Evolutionary conservation across 1,140 invertebrate genomes (phyloP).

Genomic region (Scaptodrosophila lebanonensis): DNA sequence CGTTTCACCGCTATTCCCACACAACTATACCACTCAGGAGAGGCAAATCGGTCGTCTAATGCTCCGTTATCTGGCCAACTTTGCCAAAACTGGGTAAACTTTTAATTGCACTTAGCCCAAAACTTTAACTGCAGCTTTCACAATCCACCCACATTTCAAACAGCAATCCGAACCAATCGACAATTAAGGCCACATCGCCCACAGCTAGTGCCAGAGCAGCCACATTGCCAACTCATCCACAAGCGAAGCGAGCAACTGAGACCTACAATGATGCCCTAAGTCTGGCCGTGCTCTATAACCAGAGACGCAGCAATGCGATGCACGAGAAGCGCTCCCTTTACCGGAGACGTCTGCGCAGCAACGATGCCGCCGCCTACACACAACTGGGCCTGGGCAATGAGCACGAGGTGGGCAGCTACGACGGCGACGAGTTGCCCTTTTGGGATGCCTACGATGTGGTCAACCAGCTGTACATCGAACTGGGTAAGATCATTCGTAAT

Average conservation of each 20-base stretch:
- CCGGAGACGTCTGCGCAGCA: slow-evolving; percentile 57
- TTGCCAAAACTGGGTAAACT: slow-evolving; percentile 86
- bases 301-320: slow-evolving; percentile 64
- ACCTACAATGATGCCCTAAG: slow-evolving; percentile 42
- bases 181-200: slow-evolving; percentile 9
- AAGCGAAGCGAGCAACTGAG: slow-evolving; percentile 34
- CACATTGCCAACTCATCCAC: slow-evolving; percentile 17
- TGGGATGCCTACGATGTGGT: slow-evolving; percentile 94
- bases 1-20: slow-evolving; percentile 82
- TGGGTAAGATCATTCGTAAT: slow-evolving; percentile 78
- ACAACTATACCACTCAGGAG: slow-evolving; percentile 86
- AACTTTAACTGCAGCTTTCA: neutral
- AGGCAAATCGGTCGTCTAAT: slow-evolving; percentile 85
- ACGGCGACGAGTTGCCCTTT: slow-evolving; percentile 80
- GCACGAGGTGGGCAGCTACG: slow-evolving; percentile 44
- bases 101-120: neutral
- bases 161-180: slow-evolving; percentile 69
- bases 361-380: slow-evolving; percentile 27
- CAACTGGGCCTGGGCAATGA: slow-evolving; percentile 37
- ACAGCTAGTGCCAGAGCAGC: slow-evolving; percentile 4
- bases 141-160: neutral
- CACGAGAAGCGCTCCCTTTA: slow-evolving; percentile 59
- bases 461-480: slow-evolving; percentile 91
- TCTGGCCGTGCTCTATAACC: slow-evolving; percentile 69
- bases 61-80: slow-evolving; percentile 90